Base-by-base conservation (phyloP, 2,888 invertebrate genomes). In the Machimus rusticus region DNA sequence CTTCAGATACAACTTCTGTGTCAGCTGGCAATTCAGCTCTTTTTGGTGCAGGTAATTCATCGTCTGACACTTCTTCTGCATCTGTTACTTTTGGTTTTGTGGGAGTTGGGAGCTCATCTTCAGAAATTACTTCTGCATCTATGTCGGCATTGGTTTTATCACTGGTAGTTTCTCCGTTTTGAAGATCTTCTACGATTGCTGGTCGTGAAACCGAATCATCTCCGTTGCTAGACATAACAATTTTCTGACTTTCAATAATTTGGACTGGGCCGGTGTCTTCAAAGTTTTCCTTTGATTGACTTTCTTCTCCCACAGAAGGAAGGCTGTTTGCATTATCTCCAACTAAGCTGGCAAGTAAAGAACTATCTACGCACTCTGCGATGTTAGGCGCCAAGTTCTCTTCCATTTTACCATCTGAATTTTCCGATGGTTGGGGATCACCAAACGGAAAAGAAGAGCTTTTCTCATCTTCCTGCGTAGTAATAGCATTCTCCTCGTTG, bases 71-170 rank as follows among this genome's bases (percentile, higher is more conserved):
- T 92, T 96, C 96, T 92, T 97, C 97, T 2, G 97, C 96, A 93
- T 97, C 97, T 88, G 96, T 96, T 66, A 96, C 95, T 93, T 96
- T 96, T 8, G 95, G 96, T 89, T 96, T 95, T 90, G 95, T 94
- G 1, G 96, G 95, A 43, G 93, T 94, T 0, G 96, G 96, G 39
- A 97, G 91, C 92, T 97, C 97, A 92, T 97, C 97, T 92, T 97
- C 97, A 0, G 97, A 97, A 74, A 97, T 96, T 87, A 96, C 96
- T 93, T 97, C 97, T 0, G 97, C 96, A 91, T 97, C 97, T 81
- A 95, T 95, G 89, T 95, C 96, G 87, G 86, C 87, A 34, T 57
- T 74, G 5, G 88, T 88, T 81, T 77, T 88, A 19, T 85, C 78
- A 86, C 87, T 89, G 77, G 90, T 90, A 6, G 88, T 87, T 12